These are phyloP conservation scores for Panurus biarmicus DNA, from an alignment of 2,113 vertebrate species.

Conservation along the genomic window DNA sequence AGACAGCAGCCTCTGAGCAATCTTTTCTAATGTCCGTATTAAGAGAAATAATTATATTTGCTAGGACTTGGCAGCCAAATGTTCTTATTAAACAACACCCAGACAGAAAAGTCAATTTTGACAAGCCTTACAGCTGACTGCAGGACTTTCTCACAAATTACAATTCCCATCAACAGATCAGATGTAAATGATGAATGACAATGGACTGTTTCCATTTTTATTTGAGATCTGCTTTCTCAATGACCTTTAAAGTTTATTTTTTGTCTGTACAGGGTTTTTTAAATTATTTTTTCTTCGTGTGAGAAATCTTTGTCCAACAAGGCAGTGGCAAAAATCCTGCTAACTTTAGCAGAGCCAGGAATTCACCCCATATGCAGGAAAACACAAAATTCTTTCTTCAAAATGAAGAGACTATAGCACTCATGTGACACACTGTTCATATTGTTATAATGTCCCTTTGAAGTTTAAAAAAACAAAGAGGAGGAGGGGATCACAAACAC, in stretches of 20 bases:
- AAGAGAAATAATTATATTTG: slow-evolving; percentile 10
- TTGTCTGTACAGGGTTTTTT: not conserved
- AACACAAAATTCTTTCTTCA: not conserved
- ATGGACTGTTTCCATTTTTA: slow-evolving; percentile 11
- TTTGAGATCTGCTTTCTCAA: not conserved
- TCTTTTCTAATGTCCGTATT: not conserved
- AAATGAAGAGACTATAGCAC: not conserved
- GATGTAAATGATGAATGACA: slow-evolving; percentile 39
- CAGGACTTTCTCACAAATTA: slow-evolving; percentile 3
- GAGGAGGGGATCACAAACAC: not conserved
- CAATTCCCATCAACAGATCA: not conserved
- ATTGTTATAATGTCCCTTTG: slow-evolving; percentile 5
- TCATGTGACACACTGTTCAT: slow-evolving; percentile 9
- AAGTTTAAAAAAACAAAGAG: not conserved
- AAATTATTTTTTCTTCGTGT: slow-evolving; percentile 25
- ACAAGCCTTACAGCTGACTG: not conserved
- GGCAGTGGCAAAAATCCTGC: slow-evolving; percentile 11
- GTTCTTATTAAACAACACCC: slow-evolving; percentile 9
- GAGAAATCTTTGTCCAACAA: slow-evolving; percentile 27
- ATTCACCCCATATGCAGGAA: not conserved
- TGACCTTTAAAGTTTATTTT: slow-evolving; percentile 52
- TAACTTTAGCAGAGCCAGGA: not conserved
- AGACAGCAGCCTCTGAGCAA: not conserved
- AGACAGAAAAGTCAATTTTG: not conserved
- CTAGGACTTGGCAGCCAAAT: slow-evolving; percentile 9